Conservation (phyloP, 2,797 vertebrate genomes). For the Rhinatrema bivittatum region DNA sequence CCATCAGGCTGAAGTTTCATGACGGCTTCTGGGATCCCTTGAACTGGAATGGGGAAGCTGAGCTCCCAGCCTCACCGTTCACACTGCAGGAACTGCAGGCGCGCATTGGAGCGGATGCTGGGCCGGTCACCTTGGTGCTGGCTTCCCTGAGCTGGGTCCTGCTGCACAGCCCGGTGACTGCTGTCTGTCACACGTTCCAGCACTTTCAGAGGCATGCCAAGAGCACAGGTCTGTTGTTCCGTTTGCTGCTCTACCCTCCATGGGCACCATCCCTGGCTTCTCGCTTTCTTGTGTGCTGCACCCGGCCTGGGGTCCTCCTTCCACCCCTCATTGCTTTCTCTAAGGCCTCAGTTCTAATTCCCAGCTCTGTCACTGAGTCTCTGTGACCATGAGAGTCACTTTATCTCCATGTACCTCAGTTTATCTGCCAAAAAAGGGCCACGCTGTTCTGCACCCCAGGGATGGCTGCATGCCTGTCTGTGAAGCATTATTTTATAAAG, state of each 20-base stretch:
- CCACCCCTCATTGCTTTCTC: slow-evolving; percentile 43
- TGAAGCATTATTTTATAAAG: no score
- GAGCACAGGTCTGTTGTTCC: not conserved
- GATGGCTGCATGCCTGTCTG: no score
- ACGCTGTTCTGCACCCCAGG: no score
- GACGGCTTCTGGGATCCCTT: slow-evolving; percentile 63
- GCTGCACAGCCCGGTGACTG: slow-evolving; percentile 44
- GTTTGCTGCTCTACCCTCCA: no score
- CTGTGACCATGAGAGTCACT: no score
- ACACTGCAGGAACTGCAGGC: slow-evolving; percentile 24
- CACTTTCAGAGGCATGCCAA: slow-evolving; percentile 47
- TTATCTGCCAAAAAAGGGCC: no score
- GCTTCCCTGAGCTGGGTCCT: slow-evolving; percentile 71
- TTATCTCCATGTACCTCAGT: no score
- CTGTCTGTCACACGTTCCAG: slow-evolving; percentile 58
- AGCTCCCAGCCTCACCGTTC: slow-evolving; percentile 49
- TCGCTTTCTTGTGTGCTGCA: no score
- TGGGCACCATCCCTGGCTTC: no score
- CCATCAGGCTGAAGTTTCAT: slow-evolving; percentile 56
- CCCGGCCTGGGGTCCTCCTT: no score
- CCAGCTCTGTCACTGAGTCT: no score
- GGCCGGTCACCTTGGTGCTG: slow-evolving; percentile 45
- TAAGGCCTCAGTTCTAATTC: not conserved
- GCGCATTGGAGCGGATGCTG: slow-evolving; percentile 24
- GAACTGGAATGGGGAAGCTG: slow-evolving; percentile 37